Conservation (phyloP, 2,113 vertebrate species). For the Neotoma lepida region DNA sequence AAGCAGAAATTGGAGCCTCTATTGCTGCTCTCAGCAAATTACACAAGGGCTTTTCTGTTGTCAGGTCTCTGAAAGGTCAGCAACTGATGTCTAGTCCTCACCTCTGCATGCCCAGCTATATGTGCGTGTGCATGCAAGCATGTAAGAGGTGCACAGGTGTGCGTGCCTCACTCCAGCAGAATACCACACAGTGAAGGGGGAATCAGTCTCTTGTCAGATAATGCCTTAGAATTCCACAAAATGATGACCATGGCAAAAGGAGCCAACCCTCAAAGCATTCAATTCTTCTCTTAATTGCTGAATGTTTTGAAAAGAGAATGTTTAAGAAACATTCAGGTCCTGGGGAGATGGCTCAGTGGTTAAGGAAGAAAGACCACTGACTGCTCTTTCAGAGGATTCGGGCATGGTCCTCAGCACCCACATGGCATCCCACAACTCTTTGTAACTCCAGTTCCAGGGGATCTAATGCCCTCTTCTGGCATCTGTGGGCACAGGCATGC, state of each 20-base stretch:
- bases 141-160: accelerated
- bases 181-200: neutral
- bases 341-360: no score
- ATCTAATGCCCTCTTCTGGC: neutral
- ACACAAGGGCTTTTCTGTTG: neutral
- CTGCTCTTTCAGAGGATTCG: neutral
- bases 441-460: neutral
- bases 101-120: neutral
- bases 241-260: neutral
- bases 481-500: neutral
- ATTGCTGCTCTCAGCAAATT: constrained; percentile 23
- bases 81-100: neutral
- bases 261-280: neutral
- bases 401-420: neutral
- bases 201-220: neutral
- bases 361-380: neutral
- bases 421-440: neutral
- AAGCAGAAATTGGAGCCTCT: constrained; percentile 14
- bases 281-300: neutral
- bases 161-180: neutral
- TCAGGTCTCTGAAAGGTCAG: neutral
- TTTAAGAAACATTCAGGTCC: neutral
- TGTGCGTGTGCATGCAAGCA: no score
- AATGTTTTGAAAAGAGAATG: neutral
- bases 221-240: neutral